A percentile compares a stretch with the other conserved stretches of the same genome.
Conservation (phyloP, 2,797 vertebrate species). For the Poecilia gillii region DNA sequence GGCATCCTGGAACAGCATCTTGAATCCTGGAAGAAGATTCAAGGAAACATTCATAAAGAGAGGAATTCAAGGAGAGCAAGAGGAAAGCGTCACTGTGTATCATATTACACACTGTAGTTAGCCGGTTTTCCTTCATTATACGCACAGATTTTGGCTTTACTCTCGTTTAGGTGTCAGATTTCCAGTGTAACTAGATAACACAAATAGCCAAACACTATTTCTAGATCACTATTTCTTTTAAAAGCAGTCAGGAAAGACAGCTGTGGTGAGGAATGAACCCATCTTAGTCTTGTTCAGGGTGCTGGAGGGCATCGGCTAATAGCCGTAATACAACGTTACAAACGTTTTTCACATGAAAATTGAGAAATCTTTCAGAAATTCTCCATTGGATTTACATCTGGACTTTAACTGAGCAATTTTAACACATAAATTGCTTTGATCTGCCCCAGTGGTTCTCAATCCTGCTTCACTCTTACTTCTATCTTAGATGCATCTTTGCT, state of each 20-base stretch:
- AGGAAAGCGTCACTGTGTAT: not conserved
- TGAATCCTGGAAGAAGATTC: constrained; percentile 79
- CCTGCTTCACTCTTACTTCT: not conserved
- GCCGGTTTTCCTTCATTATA: not conserved
- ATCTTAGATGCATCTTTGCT: not conserved
- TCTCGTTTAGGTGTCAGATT: not conserved
- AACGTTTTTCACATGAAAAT: not conserved
- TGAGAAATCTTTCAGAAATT: not conserved
- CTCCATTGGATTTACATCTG: not conserved
- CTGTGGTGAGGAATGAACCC: not conserved
- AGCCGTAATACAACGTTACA: not conserved
- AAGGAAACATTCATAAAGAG: not conserved
- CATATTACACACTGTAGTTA: not conserved
- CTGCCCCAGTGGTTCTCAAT: not conserved
- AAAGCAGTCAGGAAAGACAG: not conserved
- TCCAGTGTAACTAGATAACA: not conserved
- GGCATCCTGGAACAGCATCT: constrained; percentile 80
- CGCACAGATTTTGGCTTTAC: not conserved
- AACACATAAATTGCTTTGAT: not conserved
- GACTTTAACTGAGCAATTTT: not conserved
- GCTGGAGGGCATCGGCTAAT: not conserved
- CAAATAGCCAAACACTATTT: not conserved
- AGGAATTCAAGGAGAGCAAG: not conserved
- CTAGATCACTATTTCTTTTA: not conserved
- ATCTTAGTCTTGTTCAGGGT: not conserved